A percentile compares a stretch with the other conserved stretches of the same genome.
phyloP scores from a whole-genome alignment of 2,113 vertebrate species.

The Cinclus mexicanus region DNA sequence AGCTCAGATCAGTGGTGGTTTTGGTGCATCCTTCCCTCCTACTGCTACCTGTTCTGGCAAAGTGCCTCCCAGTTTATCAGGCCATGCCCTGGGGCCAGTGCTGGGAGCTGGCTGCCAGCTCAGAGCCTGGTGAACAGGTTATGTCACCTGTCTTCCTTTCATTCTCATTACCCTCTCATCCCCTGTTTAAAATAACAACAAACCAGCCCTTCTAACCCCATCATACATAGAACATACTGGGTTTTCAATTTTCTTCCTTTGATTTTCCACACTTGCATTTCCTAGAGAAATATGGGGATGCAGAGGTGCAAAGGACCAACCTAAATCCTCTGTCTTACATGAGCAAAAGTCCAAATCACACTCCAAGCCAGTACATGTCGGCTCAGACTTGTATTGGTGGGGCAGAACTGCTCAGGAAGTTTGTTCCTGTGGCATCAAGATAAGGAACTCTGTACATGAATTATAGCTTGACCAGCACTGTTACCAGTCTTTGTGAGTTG shows the following conservation, averaged over 20 bases:
- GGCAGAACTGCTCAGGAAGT: not conserved
- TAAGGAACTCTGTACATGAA: not conserved
- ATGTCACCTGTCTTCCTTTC: not conserved
- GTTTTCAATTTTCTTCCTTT: not conserved
- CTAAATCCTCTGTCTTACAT: not conserved
- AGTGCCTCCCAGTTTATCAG: not conserved
- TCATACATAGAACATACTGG: accelerated
- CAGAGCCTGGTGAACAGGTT: not conserved
- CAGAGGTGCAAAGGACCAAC: not conserved
- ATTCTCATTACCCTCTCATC: not conserved
- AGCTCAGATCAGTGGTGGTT: accelerated
- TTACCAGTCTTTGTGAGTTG: not conserved
- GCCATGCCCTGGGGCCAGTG: accelerated
- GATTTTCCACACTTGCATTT: not conserved
- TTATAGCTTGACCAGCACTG: not conserved
- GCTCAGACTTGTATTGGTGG: not conserved
- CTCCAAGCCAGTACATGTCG: not conserved
- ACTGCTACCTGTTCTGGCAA: not conserved
- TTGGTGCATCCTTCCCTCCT: not conserved
- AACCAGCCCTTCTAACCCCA: not conserved
- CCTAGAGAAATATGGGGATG: not conserved
- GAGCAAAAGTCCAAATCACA: not conserved
- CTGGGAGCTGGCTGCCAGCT: not conserved
- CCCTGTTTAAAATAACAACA: not conserved
- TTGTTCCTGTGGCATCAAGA: not conserved